Conservation (phyloP, 2,888 invertebrate genomes). For the Lutraria lutraria region DNA sequence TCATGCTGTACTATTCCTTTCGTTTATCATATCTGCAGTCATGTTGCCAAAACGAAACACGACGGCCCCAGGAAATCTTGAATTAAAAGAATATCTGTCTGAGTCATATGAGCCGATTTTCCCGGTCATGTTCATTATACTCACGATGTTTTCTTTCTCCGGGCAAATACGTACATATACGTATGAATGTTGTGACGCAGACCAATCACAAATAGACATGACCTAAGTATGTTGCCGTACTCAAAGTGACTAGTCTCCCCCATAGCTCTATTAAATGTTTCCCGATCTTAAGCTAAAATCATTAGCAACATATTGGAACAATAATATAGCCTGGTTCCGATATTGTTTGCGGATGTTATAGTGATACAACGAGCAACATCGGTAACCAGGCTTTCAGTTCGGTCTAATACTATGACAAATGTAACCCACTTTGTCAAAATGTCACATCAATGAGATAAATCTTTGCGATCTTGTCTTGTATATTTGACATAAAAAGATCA, state of each 20-base stretch:
- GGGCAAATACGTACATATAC: too few relatives aligned
- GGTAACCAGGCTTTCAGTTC: neutral
- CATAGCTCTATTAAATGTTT: neutral
- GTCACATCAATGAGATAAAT: slow-evolving; percentile 4
- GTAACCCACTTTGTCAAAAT: slow-evolving; percentile 11
- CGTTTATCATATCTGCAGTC: too few relatives aligned
- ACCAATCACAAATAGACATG: too few relatives aligned
- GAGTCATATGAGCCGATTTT: too few relatives aligned
- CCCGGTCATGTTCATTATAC: too few relatives aligned
- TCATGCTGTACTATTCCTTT: too few relatives aligned
- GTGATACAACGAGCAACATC: neutral
- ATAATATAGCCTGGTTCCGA: neutral
- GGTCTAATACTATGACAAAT: neutral
- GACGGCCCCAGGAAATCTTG: too few relatives aligned
- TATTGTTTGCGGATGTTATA: neutral
- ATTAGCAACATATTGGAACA: neutral
- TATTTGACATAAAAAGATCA: neutral
- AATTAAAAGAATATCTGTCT: too few relatives aligned
- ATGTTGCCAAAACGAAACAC: too few relatives aligned
- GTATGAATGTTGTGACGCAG: too few relatives aligned
- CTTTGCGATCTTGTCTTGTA: neutral
- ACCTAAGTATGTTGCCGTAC: too few relatives aligned
- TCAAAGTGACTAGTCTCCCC: neutral
- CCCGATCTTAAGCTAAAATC: neutral
- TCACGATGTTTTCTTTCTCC: too few relatives aligned